Conservation (phyloP, 2,113 vertebrate species). For the Cacatua alba region DNA sequence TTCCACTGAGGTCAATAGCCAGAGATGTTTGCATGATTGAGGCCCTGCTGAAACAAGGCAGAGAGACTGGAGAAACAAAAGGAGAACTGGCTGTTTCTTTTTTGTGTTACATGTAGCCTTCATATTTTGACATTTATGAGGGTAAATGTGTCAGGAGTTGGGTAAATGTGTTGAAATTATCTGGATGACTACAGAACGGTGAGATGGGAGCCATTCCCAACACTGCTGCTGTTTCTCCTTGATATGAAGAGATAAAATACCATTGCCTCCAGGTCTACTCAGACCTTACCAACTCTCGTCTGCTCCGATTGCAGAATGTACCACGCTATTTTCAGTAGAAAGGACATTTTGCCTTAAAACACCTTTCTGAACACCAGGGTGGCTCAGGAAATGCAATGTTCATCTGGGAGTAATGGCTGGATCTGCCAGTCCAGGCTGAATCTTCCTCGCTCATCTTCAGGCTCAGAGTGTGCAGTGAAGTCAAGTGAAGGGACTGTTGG, state of each 20-base stretch:
- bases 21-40: background rate
- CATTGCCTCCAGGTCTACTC: background rate
- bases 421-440: background rate
- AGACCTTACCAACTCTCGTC: background rate
- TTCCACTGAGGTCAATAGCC: background rate
- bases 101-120: background rate
- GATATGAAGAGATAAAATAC: background rate
- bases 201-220: background rate
- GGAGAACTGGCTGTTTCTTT: background rate
- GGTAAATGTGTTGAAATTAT: background rate
- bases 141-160: background rate
- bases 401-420: background rate
- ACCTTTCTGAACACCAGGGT: background rate
- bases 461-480: background rate
- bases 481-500: background rate
- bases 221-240: background rate
- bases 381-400: background rate
- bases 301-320: background rate
- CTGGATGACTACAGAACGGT: background rate
- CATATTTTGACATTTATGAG: background rate
- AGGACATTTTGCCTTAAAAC: background rate
- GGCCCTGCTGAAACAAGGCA: background rate
- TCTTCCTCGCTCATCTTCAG: background rate
- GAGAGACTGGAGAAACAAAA: fast-evolving
- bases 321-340: background rate